phyloP scores from a whole-genome alignment of 2,797 vertebrate species.

The Phataginus tetradactyla region DNA sequence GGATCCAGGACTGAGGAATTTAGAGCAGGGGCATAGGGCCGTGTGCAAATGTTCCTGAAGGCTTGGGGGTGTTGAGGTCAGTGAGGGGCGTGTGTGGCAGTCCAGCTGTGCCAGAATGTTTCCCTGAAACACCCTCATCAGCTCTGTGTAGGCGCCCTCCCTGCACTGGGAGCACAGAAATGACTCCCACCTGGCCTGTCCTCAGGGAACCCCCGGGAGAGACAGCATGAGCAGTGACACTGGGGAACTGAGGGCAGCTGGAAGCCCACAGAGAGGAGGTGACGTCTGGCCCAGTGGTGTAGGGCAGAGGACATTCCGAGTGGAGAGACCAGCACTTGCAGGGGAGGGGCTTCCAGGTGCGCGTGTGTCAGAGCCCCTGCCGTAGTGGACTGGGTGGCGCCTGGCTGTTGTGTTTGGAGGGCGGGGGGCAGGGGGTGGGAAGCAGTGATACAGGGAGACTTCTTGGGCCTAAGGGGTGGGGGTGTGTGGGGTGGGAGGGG shows the following conservation, averaged over 20 bases:
- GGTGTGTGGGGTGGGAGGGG: too few species aligned
- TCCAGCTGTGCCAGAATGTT: neutral
- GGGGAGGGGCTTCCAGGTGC: too few species aligned
- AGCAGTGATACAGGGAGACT: accelerated
- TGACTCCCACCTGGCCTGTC: neutral
- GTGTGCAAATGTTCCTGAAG: neutral
- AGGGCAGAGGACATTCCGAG: neutral
- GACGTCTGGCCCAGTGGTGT: neutral
- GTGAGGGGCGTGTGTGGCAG: neutral
- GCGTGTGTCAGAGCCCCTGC: accelerated
- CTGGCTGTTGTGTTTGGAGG: neutral
- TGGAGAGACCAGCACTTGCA: neutral
- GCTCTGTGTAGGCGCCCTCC: neutral
- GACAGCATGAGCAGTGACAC: accelerated
- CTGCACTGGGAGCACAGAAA: neutral
- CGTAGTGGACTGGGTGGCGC: neutral
- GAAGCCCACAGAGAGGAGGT: neutral
- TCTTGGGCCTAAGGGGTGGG: neutral
- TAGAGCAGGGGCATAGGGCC: neutral
- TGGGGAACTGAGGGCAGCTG: too few species aligned
- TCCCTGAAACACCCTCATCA: neutral
- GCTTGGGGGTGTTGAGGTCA: neutral
- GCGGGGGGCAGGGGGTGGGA: neutral
- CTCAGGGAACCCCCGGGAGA: neutral
- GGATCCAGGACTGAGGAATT: neutral